Base-by-base conservation (phyloP, 2,113 vertebrate genomes). In the Marmota flaviventris region DNA sequence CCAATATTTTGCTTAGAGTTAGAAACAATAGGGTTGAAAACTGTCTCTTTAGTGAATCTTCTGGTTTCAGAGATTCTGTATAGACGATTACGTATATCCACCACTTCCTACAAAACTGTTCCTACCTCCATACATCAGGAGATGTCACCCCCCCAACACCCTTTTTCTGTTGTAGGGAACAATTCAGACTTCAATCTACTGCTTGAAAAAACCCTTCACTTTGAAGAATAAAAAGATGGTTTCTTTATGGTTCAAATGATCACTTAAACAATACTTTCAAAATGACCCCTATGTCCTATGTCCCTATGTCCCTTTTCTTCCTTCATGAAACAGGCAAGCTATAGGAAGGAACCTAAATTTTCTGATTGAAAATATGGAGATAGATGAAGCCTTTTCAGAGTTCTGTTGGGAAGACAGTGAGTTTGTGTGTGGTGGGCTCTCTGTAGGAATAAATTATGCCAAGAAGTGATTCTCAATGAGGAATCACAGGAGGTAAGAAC, bases 1-100 rank as follows among this genome's bases (percentile, higher is more conserved):
- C 89, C 89, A 96, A 37, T 95, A 85, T 94, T 95, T 92, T 84
- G 85, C 83, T 72, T 77, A 75, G 89, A 84, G 45, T 93, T 93
- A 94, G 69, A 95, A 97, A 96, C 25, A 78, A 83, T 58, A 14
- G 67, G 48, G 75, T 56, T 91, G 63, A 87, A 94, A 92, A 82
- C 84, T 42, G n/a, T 56, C 58, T 94, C 65, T 82, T 89, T 70
- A 72, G 42, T 42, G 63, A 94, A 25, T 89, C n/a, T 91, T 63
- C 20, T 34, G 61, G 76, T 29, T 72, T 77, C 3, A 6, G n/a
- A 63, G 29, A 84, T 42, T 89, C 72, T 84, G 22, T 8, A 73
- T 2, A n/a, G 37, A 85, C 39, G 25, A 77, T 67, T 63, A 37
- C 69, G 51, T 37, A 20, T 14, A 53, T 37, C 18, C 1, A 4